Evolutionary conservation across 2,113 vertebrate species (phyloP).

Genomic region (Sapajus apella): DNA sequence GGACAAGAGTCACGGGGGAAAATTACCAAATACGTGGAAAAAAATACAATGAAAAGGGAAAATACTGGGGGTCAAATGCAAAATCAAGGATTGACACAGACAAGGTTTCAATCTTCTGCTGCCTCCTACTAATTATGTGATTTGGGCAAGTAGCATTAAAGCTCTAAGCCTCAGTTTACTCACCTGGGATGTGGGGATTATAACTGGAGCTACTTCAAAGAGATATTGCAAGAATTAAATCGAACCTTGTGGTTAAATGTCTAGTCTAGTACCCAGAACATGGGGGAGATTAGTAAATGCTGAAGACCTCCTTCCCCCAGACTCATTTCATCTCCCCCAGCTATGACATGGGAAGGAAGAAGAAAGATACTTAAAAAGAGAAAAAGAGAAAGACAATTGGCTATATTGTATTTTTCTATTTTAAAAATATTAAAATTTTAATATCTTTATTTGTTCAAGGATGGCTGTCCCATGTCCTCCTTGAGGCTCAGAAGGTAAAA

Average conservation of each 20-base stretch:
- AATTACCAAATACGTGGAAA: not conserved
- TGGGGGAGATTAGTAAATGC: not conserved
- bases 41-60: not conserved
- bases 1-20: not conserved
- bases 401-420: not conserved
- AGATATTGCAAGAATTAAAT: not conserved
- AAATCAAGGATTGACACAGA: not conserved
- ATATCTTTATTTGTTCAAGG: not conserved
- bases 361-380: not conserved
- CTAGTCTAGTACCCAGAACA: not conserved
- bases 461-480: not conserved
- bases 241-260: not conserved
- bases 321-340: not conserved
- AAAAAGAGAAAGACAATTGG: not conserved
- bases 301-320: not conserved
- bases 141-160: not conserved
- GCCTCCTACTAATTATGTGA: not conserved
- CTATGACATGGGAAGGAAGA: not conserved
- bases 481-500: not conserved
- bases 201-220: not conserved
- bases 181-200: not conserved
- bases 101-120: not conserved
- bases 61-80: not conserved
- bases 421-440: not conserved
- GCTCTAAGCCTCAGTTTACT: not conserved